A percentile compares a stretch with the other conserved stretches of the same genome.
These are phyloP conservation scores for Ceratothoa steindachneri DNA, from an alignment of 2,888 invertebrate species.

Conservation along the genomic window DNA sequence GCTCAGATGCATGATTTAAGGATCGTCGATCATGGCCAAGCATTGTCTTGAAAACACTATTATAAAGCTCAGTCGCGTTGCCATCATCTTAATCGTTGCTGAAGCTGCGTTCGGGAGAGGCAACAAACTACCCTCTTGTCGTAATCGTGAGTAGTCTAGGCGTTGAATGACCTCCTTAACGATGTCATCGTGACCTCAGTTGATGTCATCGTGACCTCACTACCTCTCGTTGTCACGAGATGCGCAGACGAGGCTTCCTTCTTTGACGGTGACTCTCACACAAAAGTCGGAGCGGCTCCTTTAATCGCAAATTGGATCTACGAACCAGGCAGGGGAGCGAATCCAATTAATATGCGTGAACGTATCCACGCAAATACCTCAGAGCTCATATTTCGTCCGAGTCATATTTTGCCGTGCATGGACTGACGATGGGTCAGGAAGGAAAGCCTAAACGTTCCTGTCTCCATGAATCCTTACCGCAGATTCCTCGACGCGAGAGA, in stretches of 20 bases:
- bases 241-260: background rate
- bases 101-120: background rate
- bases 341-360: background rate
- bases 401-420: background rate
- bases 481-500: no score
- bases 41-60: background rate
- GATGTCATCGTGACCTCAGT: background rate
- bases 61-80: background rate
- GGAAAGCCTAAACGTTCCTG: no score
- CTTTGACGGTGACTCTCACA: no score
- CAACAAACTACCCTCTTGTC: background rate
- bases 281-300: background rate
- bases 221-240: background rate
- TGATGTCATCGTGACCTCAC: background rate
- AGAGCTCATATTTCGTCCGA: background rate
- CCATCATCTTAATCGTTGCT: background rate
- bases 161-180: background rate
- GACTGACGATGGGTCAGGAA: no score
- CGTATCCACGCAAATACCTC: background rate
- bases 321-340: background rate
- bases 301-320: slow-evolving; percentile 1
- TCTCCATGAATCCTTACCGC: no score
- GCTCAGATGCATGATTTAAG: background rate
- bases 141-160: background rate
- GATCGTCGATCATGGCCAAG: background rate